A percentile compares a stretch with the other conserved stretches of the same genome.
phyloP scores from a whole-genome alignment of 2,888 invertebrate species.

The Meandrusa payeni region DNA sequence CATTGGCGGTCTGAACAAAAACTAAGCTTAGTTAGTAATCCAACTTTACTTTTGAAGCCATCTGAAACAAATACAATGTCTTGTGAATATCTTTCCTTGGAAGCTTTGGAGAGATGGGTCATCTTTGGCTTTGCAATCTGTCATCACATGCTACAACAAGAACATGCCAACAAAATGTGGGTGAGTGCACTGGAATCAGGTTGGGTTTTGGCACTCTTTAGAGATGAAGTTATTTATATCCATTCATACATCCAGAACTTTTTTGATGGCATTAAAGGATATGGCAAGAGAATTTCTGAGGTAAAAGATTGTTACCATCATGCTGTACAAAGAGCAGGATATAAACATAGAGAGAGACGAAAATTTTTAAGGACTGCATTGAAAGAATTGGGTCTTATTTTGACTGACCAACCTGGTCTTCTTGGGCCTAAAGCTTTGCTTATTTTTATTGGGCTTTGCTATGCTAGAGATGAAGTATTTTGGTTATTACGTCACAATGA shows the following conservation, averaged over 20 bases:
- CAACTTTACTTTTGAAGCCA: constrained; percentile 95
- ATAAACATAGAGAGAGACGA: constrained; percentile 95
- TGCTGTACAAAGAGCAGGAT: constrained; percentile 94
- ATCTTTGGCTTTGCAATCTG: constrained; percentile 96
- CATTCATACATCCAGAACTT: constrained; percentile 95
- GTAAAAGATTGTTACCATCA: constrained; percentile 96
- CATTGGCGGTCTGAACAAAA: constrained; percentile 97
- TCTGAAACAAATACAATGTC: constrained; percentile 97
- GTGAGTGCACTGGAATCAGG: constrained; percentile 94
- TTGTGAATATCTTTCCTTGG: constrained; percentile 97
- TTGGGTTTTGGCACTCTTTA: constrained; percentile 96
- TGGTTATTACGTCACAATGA: constrained; percentile 98
- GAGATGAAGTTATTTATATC: constrained; percentile 98
- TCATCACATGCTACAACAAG: constrained; percentile 92
- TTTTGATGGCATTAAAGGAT: constrained; percentile 97
- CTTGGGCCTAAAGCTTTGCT: constrained; percentile 98
- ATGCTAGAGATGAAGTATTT: constrained; percentile 97
- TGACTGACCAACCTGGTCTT: constrained; percentile 98
- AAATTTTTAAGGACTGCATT: constrained; percentile 97
- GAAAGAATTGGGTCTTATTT: constrained; percentile 95
- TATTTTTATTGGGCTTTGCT: constrained; percentile 97
- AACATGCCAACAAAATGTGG: constrained; percentile 94
- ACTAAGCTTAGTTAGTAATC: constrained; percentile 95
- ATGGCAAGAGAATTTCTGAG: constrained; percentile 94
- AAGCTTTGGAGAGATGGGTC: constrained; percentile 98